Conservation (phyloP, 2,888 invertebrate species). For the Sclerodermus sp. region DNA sequence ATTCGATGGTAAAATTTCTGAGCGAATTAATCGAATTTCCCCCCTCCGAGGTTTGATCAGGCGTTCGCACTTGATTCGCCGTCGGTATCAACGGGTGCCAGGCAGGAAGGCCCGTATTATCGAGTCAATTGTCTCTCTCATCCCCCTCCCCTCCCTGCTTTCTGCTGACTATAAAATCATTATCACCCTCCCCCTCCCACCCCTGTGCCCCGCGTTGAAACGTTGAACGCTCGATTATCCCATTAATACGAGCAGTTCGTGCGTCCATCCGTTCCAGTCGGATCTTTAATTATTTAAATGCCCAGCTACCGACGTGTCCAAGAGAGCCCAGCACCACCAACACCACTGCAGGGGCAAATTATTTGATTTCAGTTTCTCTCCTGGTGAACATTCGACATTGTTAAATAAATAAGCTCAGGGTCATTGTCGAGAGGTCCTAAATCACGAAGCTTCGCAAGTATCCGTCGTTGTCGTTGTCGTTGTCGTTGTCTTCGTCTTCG, state of each 20-base stretch:
- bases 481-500: too few species aligned
- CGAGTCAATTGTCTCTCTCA: slow-evolving; percentile 55
- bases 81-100: slow-evolving; percentile 57
- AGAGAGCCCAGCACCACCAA: too few species aligned
- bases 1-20: not conserved
- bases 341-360: too few species aligned
- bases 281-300: slow-evolving; percentile 54
- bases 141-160: slow-evolving; percentile 36
- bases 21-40: not conserved
- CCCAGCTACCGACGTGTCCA: slow-evolving; percentile 23
- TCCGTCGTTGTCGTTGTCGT: too few species aligned
- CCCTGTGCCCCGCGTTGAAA: slow-evolving; percentile 22
- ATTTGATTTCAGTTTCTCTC: too few species aligned
- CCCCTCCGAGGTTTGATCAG: slow-evolving; percentile 20
- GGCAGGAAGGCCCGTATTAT: slow-evolving; percentile 57
- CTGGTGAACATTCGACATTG: too few species aligned
- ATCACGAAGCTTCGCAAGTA: too few species aligned
- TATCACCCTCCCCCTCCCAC: slow-evolving; percentile 45
- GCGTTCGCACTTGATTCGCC: slow-evolving; percentile 51
- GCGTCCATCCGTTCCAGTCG: slow-evolving; percentile 41
- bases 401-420: too few species aligned
- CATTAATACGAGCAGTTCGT: slow-evolving; percentile 52
- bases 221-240: slow-evolving; percentile 52
- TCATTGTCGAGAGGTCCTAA: too few species aligned
- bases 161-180: slow-evolving; percentile 55